These are phyloP conservation scores for Macrocentrus cingulum DNA, from an alignment of 1,140 invertebrate species.

Conservation along the genomic window DNA sequence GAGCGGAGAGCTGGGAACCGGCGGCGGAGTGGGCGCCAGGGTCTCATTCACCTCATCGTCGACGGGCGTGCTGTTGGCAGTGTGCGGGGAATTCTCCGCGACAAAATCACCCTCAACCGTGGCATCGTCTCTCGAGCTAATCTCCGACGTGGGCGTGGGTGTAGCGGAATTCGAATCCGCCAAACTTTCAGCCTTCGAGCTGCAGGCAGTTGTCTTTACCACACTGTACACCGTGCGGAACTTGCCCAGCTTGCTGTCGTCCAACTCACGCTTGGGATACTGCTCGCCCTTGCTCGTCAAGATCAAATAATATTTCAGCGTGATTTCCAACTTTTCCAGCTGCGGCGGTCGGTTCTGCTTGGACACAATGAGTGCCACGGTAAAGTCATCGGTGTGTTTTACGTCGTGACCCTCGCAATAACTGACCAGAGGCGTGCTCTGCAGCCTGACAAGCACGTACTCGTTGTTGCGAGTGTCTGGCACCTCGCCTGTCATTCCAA, in stretches of 20 bases:
- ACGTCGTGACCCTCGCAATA: constrained; percentile 67
- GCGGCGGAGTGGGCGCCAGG: constrained; percentile 49
- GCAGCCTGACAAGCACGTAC: constrained; percentile 66
- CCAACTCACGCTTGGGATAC: constrained; percentile 70
- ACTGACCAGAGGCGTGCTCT: constrained; percentile 61
- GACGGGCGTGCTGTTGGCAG: constrained; percentile 14
- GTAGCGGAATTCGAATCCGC: constrained; percentile 42
- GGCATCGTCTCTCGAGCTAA: constrained; percentile 36
- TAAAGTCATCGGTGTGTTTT: constrained; percentile 70
- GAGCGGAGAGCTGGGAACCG: constrained; percentile 50
- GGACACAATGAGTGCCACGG: constrained; percentile 69
- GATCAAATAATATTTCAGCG: constrained; percentile 74
- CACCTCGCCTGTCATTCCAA: constrained; percentile 66
- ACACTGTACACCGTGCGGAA: constrained; percentile 65
- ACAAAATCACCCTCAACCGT: constrained; percentile 28
- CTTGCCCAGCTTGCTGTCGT: constrained; percentile 66
- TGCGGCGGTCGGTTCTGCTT: constrained; percentile 58
- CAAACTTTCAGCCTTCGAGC: constrained; percentile 42
- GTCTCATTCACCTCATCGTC: constrained; percentile 26
- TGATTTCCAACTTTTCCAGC: constrained; percentile 57
- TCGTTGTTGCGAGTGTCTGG: constrained; percentile 57
- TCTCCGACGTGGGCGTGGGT: constrained; percentile 26
- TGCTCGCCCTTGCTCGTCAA: constrained; percentile 70
- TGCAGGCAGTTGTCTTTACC: constrained; percentile 41
- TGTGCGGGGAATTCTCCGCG: constrained; percentile 26